These are phyloP conservation scores for Acromyrmex heyeri DNA, from an alignment of 1,140 invertebrate genomes.

Conservation along the genomic window DNA sequence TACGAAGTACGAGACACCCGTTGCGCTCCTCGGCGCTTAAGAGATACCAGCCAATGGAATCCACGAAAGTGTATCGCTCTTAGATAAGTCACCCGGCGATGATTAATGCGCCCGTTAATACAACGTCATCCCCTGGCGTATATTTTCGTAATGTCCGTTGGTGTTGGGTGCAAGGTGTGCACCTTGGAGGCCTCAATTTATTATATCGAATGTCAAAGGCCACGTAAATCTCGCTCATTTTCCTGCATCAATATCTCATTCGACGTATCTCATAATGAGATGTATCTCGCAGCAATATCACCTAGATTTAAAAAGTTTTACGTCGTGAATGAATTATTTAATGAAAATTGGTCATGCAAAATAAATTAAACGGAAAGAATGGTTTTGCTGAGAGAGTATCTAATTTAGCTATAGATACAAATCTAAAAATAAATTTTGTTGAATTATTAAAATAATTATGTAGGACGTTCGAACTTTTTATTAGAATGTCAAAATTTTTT, in stretches of 20 bases:
- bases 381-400: too few species aligned
- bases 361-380: background rate
- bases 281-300: background rate
- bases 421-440: too few species aligned
- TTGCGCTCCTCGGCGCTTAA: background rate
- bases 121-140: constrained; percentile 17
- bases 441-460: too few species aligned
- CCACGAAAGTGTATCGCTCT: constrained; percentile 48
- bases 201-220: constrained; percentile 31
- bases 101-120: constrained; percentile 58
- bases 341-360: background rate
- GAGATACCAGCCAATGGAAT: constrained; percentile 30
- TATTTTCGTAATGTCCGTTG: constrained; percentile 1
- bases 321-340: background rate
- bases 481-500: too few species aligned
- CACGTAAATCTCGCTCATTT: constrained; percentile 17
- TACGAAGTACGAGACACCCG: constrained; percentile 26
- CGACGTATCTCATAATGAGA: background rate
- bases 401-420: too few species aligned
- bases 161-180: background rate
- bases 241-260: constrained; percentile 17
- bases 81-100: constrained; percentile 37
- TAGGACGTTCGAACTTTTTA: too few species aligned
- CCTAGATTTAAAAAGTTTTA: constrained; percentile 20
- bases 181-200: constrained; percentile 2